Percentiles rank a stretch among this genome's conserved stretches.
phyloP scores from a whole-genome alignment of 2,888 invertebrate genomes.

The Dicycla oo region DNA sequence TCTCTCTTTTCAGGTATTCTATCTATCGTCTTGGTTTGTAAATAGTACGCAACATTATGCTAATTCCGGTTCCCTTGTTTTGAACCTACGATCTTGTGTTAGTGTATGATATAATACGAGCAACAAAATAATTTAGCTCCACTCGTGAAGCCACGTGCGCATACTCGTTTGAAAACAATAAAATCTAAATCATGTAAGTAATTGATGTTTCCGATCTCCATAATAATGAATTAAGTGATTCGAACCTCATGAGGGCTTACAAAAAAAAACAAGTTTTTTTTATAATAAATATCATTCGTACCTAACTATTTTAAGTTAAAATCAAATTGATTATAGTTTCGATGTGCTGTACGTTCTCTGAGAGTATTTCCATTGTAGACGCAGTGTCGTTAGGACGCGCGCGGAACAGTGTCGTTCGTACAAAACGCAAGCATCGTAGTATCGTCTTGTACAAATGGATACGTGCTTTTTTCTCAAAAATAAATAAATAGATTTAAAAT shows the following conservation, averaged over 20 bases:
- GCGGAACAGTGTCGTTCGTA: conserved; percentile 44
- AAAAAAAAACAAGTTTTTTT: conserved; percentile 23
- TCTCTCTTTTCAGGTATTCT: too few relatives aligned
- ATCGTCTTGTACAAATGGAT: conserved; percentile 22
- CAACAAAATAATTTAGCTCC: neutral
- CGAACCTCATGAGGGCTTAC: neutral
- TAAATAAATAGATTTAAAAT: conserved; percentile 8
- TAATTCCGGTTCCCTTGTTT: neutral
- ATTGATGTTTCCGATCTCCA: neutral
- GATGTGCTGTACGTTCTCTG: conserved; percentile 41
- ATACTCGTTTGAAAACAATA: neutral
- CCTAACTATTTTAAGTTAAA: conserved; percentile 24
- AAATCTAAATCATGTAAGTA: neutral
- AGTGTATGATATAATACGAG: conserved; percentile 22
- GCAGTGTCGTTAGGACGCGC: conserved; percentile 71
- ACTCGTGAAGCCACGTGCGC: neutral
- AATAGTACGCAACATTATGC: conserved; percentile 13
- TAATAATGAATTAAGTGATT: conserved; percentile 16
- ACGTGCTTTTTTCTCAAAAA: conserved; percentile 6
- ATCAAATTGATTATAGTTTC: conserved; percentile 45
- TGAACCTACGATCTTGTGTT: neutral
- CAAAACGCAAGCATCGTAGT: conserved; percentile 50
- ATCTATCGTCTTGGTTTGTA: neutral
- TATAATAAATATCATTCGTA: conserved; percentile 18
- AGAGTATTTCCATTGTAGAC: conserved; percentile 68